Percentiles rank a stretch among this genome's conserved stretches.
These are phyloP conservation scores for Gerris lacustris DNA, from an alignment of 2,888 invertebrate species.

Conservation along the genomic window DNA sequence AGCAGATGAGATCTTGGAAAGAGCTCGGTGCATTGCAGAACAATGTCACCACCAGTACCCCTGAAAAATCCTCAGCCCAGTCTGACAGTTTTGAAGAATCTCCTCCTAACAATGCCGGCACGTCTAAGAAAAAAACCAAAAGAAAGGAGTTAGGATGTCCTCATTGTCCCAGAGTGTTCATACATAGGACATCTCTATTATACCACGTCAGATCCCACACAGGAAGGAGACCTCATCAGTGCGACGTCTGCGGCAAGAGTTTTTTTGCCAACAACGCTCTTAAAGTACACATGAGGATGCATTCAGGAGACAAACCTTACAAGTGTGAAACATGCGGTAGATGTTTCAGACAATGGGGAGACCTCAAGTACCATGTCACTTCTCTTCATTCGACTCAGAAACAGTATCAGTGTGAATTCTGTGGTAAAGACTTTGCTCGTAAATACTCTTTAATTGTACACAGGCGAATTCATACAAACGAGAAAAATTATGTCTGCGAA, in stretches of 20 bases:
- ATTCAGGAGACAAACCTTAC: slow-evolving; percentile 75
- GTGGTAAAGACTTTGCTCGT: slow-evolving; percentile 75
- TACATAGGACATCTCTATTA: slow-evolving; percentile 68
- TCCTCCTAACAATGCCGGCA: background rate
- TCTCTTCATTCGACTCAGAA: slow-evolving; percentile 70
- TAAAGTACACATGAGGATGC: slow-evolving; percentile 63
- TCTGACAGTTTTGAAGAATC: slow-evolving; percentile 7
- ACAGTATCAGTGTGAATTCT: slow-evolving; percentile 76
- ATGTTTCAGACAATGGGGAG: slow-evolving; percentile 76
- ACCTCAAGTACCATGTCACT: slow-evolving; percentile 71
- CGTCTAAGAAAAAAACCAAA: slow-evolving; percentile 31
- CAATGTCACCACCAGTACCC: background rate
- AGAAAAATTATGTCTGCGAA: slow-evolving; percentile 75
- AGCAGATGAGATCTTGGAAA: slow-evolving; percentile 10
- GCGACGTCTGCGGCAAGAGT: slow-evolving; percentile 66
- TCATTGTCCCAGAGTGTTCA: slow-evolving; percentile 60
- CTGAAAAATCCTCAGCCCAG: background rate
- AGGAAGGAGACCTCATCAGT: slow-evolving; percentile 62
- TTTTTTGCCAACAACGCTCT: slow-evolving; percentile 72
- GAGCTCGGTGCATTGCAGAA: background rate
- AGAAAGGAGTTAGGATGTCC: slow-evolving; percentile 44
- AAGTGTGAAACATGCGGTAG: slow-evolving; percentile 66
- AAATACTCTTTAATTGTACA: slow-evolving; percentile 78
- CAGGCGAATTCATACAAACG: slow-evolving; percentile 73
- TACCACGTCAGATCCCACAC: slow-evolving; percentile 72